These are phyloP conservation scores for Papilio protenor DNA, from an alignment of 2,888 invertebrate genomes.

Conservation along the genomic window DNA sequence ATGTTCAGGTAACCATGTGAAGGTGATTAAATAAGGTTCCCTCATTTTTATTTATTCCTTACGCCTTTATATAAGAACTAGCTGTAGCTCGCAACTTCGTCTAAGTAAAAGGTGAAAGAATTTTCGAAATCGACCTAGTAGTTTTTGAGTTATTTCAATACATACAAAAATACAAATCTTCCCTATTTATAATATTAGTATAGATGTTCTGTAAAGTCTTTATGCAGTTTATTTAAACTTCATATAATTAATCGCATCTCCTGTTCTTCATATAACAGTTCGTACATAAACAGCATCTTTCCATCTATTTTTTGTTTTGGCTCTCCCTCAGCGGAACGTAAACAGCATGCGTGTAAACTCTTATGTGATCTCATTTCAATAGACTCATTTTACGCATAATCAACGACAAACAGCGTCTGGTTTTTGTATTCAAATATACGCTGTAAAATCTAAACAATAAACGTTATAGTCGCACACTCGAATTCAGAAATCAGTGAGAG, in stretches of 20 bases:
- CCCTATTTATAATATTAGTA: too few species aligned
- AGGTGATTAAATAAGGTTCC: neutral
- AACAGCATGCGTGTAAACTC: conserved; percentile 8
- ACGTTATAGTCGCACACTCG: neutral
- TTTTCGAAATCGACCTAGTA: too few species aligned
- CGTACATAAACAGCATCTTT: too few species aligned
- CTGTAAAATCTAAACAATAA: neutral
- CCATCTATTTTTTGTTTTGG: too few species aligned
- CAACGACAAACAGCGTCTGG: neutral
- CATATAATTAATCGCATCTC: neutral
- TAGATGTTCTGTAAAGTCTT: neutral
- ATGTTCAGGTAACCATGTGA: neutral
- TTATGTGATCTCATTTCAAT: conserved; percentile 12
- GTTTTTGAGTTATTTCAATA: too few species aligned
- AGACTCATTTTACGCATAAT: conserved; percentile 30
- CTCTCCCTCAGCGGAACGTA: neutral
- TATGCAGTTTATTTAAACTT: neutral
- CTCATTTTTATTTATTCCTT: neutral
- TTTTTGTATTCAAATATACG: neutral
- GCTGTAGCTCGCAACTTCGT: too few species aligned
- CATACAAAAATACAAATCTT: too few species aligned
- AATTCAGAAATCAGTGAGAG: conserved; percentile 37
- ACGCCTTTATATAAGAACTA: neutral
- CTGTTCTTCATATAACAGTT: neutral
- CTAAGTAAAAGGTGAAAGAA: too few species aligned